Conservation (phyloP, 2,888 invertebrate species). For the Drosophila limbata region DNA sequence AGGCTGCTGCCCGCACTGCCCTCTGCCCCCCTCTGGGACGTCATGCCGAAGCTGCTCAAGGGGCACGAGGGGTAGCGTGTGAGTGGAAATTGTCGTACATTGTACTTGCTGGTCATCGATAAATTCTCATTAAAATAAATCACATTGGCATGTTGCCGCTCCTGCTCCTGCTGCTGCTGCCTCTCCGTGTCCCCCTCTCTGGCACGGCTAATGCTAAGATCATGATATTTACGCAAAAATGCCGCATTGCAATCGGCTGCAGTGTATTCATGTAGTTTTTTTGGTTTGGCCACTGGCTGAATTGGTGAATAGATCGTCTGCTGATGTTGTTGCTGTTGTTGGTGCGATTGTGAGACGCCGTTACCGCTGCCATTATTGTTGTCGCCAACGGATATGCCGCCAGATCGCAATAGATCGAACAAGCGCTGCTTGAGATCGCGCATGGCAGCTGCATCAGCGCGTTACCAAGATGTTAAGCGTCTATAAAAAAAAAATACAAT, state of each 20-base stretch:
- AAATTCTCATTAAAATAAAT: constrained; percentile 85
- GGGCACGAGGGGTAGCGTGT: constrained; percentile 77
- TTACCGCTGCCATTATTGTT: constrained; percentile 43
- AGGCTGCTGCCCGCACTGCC: constrained; percentile 66
- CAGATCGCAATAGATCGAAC: constrained; percentile 83
- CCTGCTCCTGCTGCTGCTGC: constrained; percentile 13
- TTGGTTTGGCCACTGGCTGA: constrained; percentile 74
- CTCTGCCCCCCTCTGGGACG: constrained; percentile 27
- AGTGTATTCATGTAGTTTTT: constrained; percentile 84
- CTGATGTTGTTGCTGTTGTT: constrained; percentile 23
- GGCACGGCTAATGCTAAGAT: constrained; percentile 66
- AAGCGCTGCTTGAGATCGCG: constrained; percentile 85
- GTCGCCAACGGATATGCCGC: constrained; percentile 71
- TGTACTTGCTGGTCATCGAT: constrained; percentile 85
- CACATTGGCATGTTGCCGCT: constrained; percentile 61
- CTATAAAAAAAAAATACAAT: constrained; percentile 29
- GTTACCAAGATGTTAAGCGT: constrained; percentile 1
- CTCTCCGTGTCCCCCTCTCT: constrained; percentile 10
- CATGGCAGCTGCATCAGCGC: constrained; percentile 69
- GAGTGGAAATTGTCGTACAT: constrained; percentile 77
- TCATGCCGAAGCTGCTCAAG: constrained; percentile 66
- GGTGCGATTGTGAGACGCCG: constrained; percentile 20
- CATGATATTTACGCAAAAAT: constrained; percentile 83
- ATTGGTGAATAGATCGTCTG: constrained; percentile 40
- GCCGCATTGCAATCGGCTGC: constrained; percentile 82